A percentile compares a stretch with the other conserved stretches of the same genome.
phyloP scores from a whole-genome alignment of 37 sponge, comb jelly and placozoan genomes.

The Diacarnus erythraeanus region DNA sequence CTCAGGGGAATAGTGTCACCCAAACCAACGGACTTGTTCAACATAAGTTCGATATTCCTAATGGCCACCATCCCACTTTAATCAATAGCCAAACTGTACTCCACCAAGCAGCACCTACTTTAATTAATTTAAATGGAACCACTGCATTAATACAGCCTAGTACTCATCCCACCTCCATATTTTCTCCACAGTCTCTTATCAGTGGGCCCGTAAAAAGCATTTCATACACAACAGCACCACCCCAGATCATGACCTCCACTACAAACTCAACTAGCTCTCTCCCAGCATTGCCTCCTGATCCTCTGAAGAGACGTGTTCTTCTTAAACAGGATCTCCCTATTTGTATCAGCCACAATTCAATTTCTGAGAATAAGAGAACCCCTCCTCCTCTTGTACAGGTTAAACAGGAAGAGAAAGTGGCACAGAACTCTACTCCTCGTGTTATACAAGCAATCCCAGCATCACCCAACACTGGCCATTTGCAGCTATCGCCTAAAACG shows the following conservation, averaged over 20 bases:
- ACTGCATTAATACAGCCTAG: background rate
- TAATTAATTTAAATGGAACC: background rate
- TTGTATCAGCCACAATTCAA: conserved; percentile 3
- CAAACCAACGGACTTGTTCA: background rate
- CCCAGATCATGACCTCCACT: background rate
- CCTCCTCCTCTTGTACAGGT: conserved; percentile 24
- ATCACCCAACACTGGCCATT: background rate
- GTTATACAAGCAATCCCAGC: background rate
- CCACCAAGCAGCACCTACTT: background rate
- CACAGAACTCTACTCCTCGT: background rate
- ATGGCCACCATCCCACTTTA: background rate
- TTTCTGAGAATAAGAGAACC: background rate
- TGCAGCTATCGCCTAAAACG: background rate
- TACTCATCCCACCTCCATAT: background rate
- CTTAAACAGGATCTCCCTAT: background rate
- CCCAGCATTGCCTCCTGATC: background rate
- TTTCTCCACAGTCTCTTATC: background rate
- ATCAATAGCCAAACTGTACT: conserved; percentile 2
- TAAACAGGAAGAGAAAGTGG: background rate
- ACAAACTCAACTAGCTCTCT: background rate
- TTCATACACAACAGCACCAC: background rate
- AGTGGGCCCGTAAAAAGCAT: background rate
- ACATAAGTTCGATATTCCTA: background rate
- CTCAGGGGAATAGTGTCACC: background rate
- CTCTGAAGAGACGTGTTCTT: background rate